Conservation (phyloP, 1,140 invertebrate species). For the Vanessa tameamea region DNA sequence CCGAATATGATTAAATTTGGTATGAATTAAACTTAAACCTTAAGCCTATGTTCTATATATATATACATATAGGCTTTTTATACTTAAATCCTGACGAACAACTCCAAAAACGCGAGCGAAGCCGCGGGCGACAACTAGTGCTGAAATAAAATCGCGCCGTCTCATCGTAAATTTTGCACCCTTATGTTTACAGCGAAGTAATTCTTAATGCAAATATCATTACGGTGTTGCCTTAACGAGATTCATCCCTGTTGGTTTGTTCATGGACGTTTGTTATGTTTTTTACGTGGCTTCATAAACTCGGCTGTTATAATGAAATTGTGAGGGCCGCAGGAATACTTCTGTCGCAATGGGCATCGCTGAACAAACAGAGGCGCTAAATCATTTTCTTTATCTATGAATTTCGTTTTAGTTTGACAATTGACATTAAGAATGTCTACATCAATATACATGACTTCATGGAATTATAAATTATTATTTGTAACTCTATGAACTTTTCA, state of each 20-base stretch:
- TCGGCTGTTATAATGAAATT: conserved; percentile 34
- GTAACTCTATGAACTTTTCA: too few relatives aligned
- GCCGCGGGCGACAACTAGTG: too few relatives aligned
- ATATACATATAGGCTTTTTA: too few relatives aligned
- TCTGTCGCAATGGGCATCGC: conserved; percentile 12
- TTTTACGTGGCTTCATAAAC: conserved; percentile 38
- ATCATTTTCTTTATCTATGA: conserved; percentile 6
- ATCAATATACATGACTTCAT: too few relatives aligned
- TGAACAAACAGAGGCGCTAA: conserved; percentile 9
- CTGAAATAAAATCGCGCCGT: not conserved
- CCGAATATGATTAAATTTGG: too few relatives aligned
- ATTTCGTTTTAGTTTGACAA: conserved; percentile 2
- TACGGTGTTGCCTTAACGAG: conserved; percentile 62
- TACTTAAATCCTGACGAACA: too few relatives aligned
- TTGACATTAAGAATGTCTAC: too few relatives aligned
- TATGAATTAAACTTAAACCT: too few relatives aligned
- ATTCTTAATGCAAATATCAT: conserved; percentile 72
- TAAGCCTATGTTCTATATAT: too few relatives aligned
- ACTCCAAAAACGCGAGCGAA: not conserved
- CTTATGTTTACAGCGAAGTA: conserved; percentile 45
- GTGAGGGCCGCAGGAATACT: conserved; percentile 18
- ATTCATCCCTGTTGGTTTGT: conserved; percentile 59
- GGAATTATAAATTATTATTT: too few relatives aligned
- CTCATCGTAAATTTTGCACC: not conserved
- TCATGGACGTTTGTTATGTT: conserved; percentile 44